These are phyloP conservation scores for Smittia aterrima DNA, from an alignment of 2,888 invertebrate species.

Conservation along the genomic window DNA sequence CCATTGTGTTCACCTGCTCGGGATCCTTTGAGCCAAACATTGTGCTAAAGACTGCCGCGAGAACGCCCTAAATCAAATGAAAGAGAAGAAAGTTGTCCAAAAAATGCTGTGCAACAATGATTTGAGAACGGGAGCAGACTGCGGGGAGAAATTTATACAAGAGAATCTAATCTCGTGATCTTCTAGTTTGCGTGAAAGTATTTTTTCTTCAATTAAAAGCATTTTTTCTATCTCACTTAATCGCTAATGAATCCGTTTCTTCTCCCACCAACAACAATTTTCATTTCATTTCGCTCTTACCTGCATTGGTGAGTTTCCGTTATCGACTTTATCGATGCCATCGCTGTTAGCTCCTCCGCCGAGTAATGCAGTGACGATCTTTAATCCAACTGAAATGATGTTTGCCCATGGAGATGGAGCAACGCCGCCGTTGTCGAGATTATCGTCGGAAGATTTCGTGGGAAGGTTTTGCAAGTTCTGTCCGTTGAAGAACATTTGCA, in stretches of 20 bases:
- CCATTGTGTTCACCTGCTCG: conserved; percentile 89
- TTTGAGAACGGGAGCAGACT: background rate
- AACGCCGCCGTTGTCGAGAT: conserved; percentile 60
- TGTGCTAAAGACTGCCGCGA: conserved; percentile 87
- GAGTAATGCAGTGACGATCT: conserved; percentile 79
- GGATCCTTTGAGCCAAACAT: conserved; percentile 89
- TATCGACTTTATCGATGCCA: conserved; percentile 88
- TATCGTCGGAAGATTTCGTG: conserved; percentile 70
- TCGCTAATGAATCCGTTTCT: background rate
- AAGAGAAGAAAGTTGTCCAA: conserved; percentile 35
- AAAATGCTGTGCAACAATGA: background rate
- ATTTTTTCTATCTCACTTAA: background rate
- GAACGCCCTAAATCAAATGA: conserved; percentile 79
- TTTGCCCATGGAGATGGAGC: conserved; percentile 85
- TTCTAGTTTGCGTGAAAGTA: no score
- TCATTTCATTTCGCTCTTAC: conserved; percentile 54
- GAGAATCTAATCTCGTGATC: no score
- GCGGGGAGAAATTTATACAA: no score
- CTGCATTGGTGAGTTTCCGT: conserved; percentile 85
- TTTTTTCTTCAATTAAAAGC: background rate
- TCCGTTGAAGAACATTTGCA: conserved; percentile 83
- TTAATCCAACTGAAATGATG: conserved; percentile 78
- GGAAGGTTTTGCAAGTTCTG: conserved; percentile 59
- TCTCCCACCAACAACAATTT: background rate
- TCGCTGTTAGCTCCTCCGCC: conserved; percentile 74